Base-by-base conservation (phyloP, 2,113 vertebrate genomes). In the Rhabdornis inornatus region DNA sequence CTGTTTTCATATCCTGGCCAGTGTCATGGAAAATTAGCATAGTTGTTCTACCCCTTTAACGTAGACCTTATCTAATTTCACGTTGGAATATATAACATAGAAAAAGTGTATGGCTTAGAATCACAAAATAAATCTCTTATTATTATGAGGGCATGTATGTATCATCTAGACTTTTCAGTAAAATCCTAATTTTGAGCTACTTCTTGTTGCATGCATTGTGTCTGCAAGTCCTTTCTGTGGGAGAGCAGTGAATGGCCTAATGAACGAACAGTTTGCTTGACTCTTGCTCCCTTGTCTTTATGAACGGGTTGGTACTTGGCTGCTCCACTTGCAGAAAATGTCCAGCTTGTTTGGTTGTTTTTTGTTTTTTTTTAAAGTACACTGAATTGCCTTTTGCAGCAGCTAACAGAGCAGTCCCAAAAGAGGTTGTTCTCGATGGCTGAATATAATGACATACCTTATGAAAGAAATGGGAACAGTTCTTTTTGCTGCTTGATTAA, bases 401-500 rank as follows among this genome's bases (percentile, higher is more conserved):
- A 20, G 40, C 28, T 69, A 44, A 27, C 4, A 35, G 11, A 84
- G 21, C n/a, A 69, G 16, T 23, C 61, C n/a, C 33, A 33, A 44
- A 76, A 85, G 27, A 66, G 30, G 19, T 45, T 15, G 22, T 59
- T 91, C 55, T 49, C 59, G 42, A 20, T 77, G 42, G 27, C 42
- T 94, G 71, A 37, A 53, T 63, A 30, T 64, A 93, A 47, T 68
- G 83, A 39, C 23, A 24, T 35, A 21, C 60, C 27, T 65, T 82
- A 21, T 42, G 42, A 85, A 92, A 57, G 31, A 81, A 77, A 90
- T 22, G 15, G 19, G 44, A 94, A n/a, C 13, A 6, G 60, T 52
- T 92, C 22, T 30, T 90, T 93, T 45, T 87, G 18, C 80, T 74
- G 37, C 86, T 57, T 91, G 63, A 93, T 92, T 91, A 92, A 91